Evolutionary conservation across 2,113 vertebrate species (phyloP).

Genomic region (Gadus macrocephalus): DNA sequence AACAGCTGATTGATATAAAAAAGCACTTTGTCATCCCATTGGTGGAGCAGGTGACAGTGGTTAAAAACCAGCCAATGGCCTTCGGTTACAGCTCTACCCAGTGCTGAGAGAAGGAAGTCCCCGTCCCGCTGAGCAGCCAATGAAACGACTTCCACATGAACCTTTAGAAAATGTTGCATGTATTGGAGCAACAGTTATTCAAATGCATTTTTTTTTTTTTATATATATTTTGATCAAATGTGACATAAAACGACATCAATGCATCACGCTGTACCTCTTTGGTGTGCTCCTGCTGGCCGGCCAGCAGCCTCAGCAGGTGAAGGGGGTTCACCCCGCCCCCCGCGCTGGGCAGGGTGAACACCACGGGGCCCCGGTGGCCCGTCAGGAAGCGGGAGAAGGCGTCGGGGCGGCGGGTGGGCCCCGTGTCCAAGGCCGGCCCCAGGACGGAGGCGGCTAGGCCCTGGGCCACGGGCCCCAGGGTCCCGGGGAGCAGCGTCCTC

Average conservation of each 20-base stretch:
- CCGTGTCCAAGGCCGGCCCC: conserved; percentile 43
- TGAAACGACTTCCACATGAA: conserved; percentile 55
- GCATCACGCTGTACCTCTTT: conserved; percentile 44
- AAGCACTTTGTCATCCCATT: conserved; percentile 71
- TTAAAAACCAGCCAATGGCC: conserved; percentile 82
- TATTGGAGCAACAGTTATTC: no score
- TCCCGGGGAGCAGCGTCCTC: conserved; percentile 71
- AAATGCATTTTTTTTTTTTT: no score
- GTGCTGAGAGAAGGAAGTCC: conserved; percentile 33
- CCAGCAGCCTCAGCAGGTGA: conserved; percentile 65
- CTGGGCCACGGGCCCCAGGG: conserved; percentile 55
- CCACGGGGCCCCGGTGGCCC: conserved; percentile 60
- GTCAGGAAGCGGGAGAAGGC: conserved; percentile 37
- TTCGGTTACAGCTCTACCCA: conserved; percentile 55
- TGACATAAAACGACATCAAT: no score
- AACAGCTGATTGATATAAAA: conserved; percentile 54
- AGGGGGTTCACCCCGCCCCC: conserved; percentile 60
- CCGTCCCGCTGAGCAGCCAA: conserved; percentile 42
- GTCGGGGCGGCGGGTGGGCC: conserved; percentile 30
- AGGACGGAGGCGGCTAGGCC: conserved; percentile 67
- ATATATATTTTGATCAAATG: no score
- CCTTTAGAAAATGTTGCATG: conserved; percentile 21
- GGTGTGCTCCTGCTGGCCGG: conserved; percentile 31
- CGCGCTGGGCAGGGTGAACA: conserved; percentile 65
- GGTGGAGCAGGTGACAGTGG: conserved; percentile 74